Evolutionary conservation across 2,888 invertebrate species (phyloP).

Genomic region (Sisyra terminalis): DNA sequence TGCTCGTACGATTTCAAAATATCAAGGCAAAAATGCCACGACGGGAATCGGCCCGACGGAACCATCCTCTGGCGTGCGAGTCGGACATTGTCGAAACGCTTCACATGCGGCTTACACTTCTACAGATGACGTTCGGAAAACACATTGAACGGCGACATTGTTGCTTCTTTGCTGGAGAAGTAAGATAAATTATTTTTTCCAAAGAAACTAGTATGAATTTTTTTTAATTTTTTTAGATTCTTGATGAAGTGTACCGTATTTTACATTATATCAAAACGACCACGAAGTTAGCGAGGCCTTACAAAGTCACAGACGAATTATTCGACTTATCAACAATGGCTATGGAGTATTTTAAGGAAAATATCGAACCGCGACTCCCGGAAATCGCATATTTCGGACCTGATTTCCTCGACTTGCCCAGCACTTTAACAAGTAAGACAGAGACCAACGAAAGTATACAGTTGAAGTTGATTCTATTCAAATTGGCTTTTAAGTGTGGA

Average conservation of each 20-base stretch:
- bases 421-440: conserved; percentile 43
- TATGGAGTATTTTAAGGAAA: conserved; percentile 94
- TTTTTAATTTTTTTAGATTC: not conserved
- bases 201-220: not conserved
- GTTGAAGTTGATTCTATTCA: not conserved
- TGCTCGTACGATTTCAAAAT: conserved; percentile 67
- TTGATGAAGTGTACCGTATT: conserved; percentile 83
- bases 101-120: conserved; percentile 76
- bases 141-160: conserved; percentile 86
- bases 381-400: conserved; percentile 78
- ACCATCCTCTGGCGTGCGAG: conserved; percentile 80
- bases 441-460: too few species aligned
- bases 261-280: conserved; percentile 68
- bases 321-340: conserved; percentile 94
- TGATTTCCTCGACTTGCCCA: conserved; percentile 64
- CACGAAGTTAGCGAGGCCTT: conserved; percentile 68
- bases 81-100: conserved; percentile 86
- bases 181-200: conserved; percentile 26
- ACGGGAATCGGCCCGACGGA: conserved; percentile 76
- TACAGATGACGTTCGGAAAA: conserved; percentile 90
- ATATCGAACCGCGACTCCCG: conserved; percentile 76
- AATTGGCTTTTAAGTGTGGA: not conserved
- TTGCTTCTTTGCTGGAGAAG: conserved; percentile 90
- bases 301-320: conserved; percentile 85
- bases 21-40: conserved; percentile 87